A percentile compares a stretch with the other conserved stretches of the same genome.
phyloP scores from a whole-genome alignment of 2,888 invertebrate species.

The Lithophane semibrunnea region DNA sequence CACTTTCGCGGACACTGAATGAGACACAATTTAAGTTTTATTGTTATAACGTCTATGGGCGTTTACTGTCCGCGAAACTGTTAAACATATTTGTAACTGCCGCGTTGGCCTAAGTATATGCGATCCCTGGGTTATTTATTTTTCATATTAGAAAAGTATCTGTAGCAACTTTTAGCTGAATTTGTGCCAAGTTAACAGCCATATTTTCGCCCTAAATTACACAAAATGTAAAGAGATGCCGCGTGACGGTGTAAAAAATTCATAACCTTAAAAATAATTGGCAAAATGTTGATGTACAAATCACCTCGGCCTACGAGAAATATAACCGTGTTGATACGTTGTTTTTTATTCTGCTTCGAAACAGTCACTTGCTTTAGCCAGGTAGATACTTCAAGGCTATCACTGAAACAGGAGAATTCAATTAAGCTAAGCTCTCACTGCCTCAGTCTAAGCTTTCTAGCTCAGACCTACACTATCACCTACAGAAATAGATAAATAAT shows the following conservation, averaged over 20 bases:
- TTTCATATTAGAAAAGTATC: neutral
- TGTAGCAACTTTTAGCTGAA: neutral
- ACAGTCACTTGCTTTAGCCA: neutral
- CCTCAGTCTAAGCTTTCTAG: neutral
- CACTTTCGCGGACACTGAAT: no score
- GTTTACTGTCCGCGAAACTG: no score
- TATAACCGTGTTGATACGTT: neutral
- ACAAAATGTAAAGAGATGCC: neutral
- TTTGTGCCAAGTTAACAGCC: neutral
- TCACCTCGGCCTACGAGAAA: no score
- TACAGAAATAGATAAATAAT: constrained; percentile 30
- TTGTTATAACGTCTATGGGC: no score
- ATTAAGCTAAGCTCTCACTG: constrained; percentile 23
- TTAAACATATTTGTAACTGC: neutral
- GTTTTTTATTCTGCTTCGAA: neutral
- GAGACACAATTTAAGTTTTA: no score
- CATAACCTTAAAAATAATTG: no score
- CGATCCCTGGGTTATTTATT: neutral
- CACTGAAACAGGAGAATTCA: constrained; percentile 15
- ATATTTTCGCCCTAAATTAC: no score
- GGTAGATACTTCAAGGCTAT: neutral
- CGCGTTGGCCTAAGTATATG: neutral
- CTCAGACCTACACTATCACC: neutral
- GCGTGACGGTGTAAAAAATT: neutral
- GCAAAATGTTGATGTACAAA: neutral